Evolutionary conservation across 2,113 vertebrate genomes (phyloP), one percentile per base, ranked within the genome.

Genomic region (Thinocorus orbignyianus): DNA sequence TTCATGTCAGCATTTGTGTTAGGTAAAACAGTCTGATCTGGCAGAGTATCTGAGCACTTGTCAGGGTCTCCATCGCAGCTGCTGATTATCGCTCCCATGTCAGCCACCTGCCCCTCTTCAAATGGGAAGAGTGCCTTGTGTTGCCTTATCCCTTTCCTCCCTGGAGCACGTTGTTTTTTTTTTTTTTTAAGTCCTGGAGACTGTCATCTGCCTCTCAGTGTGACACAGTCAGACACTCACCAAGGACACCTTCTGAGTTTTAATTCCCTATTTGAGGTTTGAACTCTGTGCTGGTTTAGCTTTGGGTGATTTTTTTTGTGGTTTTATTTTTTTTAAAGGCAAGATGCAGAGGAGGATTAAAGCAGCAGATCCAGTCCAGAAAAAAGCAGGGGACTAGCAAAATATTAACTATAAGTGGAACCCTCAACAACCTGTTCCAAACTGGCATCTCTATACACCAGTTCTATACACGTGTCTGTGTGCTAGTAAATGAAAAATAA

Each of bases 101-200:
- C 72, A 68, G 49, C 72, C 58, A 26, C 2, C 2, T 18, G 54
- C 48, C 48, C 41, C 42, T 66, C 44, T 37, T 80, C 19, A 51
- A 25, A 46, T 19, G 16, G 0, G 1, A 86, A 39, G 35, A 6
- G 14, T 80, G 52, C 13, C 58, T 65, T 44, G 24, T 51, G 41
- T 33, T 61, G 14, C 41, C 35, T 52, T 68, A 28, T 35, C 25
- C 20, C 19, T 85, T 52, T 26, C 35, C 14, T 73, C 26, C 16
- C 18, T 0, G 1, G 31, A 37, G 24, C 26, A n/a, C 0, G 6
- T 13, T 12, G 16, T 13, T 14, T 24, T 37, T 24, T 33, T 24
- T 14, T 33, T 49, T 48, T 73, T 58, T 8, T 24, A 35, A 39
- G 69, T 62, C 23, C 2, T 30, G 13, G 26, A 64, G 48, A 55